Evolutionary conservation across 2,113 vertebrate genomes (phyloP).

Genomic region (Odontesthes bonariensis): DNA sequence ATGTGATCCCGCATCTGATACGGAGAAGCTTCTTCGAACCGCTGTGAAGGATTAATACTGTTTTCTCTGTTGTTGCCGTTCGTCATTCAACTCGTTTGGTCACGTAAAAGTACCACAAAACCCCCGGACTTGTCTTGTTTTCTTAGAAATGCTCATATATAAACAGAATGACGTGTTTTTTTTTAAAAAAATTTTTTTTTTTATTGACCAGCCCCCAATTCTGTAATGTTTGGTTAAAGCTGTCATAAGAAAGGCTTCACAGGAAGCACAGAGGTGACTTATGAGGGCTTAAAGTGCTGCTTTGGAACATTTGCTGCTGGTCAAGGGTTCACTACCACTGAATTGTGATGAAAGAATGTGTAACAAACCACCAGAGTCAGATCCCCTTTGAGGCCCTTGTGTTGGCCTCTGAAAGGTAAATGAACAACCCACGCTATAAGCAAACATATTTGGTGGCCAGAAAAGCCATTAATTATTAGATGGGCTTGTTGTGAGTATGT

Average conservation of each 20-base stretch:
- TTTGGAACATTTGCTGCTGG: slow-evolving; percentile 44
- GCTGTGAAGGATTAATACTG: neutral
- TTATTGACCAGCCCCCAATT: neutral
- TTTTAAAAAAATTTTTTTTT: neutral
- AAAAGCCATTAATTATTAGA: neutral
- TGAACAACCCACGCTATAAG: slow-evolving; percentile 38
- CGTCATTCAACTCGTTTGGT: neutral
- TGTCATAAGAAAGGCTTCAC: slow-evolving; percentile 20
- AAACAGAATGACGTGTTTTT: neutral
- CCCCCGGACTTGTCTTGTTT: neutral
- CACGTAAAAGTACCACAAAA: neutral
- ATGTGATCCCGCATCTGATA: slow-evolving; percentile 73
- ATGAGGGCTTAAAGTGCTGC: slow-evolving; percentile 28
- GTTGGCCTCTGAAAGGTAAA: slow-evolving; percentile 36
- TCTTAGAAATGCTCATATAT: neutral
- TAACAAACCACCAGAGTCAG: slow-evolving; percentile 21
- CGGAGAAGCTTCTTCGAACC: slow-evolving; percentile 9
- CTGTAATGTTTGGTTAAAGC: slow-evolving; percentile 1
- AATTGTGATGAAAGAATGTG: slow-evolving; percentile 36
- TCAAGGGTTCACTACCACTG: slow-evolving; percentile 46
- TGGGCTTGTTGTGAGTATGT: neutral
- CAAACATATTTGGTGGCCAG: neutral
- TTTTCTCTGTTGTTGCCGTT: neutral
- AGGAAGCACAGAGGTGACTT: slow-evolving; percentile 30
- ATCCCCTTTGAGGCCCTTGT: slow-evolving; percentile 22